Evolutionary conservation across 2,113 vertebrate genomes (phyloP), one percentile per base, ranked within the genome.

Genomic region (Sebastes schlegelii): DNA sequence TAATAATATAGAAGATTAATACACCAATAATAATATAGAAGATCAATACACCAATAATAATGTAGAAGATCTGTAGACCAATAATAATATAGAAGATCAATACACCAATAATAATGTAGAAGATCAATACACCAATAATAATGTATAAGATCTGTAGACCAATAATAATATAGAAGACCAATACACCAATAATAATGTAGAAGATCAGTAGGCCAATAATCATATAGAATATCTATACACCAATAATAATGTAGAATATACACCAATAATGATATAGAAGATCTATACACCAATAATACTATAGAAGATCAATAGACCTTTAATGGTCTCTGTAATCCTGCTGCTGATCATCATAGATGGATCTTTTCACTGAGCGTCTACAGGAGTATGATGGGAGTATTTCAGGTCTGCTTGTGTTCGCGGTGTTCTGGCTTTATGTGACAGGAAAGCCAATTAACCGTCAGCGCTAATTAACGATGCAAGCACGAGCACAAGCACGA

Each of bases 381-480:
- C 0, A 9, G 48, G 40, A 16, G n/a, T 2, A n/a, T 10, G 26
- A n/a, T 8, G 43, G 6, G 45, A 16, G 1, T 6, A 13, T 61
- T 48, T 61, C 6, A 7, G 55, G 10, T 64, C 68, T 63, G 19
- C 0, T 54, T 70, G n/a, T 19, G 65, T 40, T 8, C 65, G 62
- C 61, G 17, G 21, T 40, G 48, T 42, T 71, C 49, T 46, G 8
- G 23, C 54, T 0, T 23, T 23, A 55, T 75, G 82, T 82, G 74
- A 74, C 62, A 4, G 49, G 66, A 68, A 79, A 34, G 11, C 70
- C 78, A 86, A 84, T 86, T 72, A 82, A 72, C 48, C 19, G 17
- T 4, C 58, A 2, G 55, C 45, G 63, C 84, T 82, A 48, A 82
- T 84, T 82, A 82, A 69, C 73, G 40, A 16, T 1, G 51, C 43